phyloP scores from a whole-genome alignment of 2,797 vertebrate genomes.

The Pangasius krempfi region DNA sequence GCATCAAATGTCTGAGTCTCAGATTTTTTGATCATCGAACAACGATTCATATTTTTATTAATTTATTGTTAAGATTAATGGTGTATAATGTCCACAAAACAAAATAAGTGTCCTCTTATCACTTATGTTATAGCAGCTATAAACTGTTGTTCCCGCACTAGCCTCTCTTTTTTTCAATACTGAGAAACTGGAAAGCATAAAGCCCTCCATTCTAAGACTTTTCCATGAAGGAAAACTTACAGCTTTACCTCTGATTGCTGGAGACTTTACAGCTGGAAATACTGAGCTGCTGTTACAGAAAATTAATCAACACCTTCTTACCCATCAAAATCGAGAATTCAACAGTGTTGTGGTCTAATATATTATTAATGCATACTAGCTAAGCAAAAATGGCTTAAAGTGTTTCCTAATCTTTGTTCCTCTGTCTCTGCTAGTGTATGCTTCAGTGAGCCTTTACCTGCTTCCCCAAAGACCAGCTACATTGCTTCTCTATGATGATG shows the following conservation, averaged over 20 bases:
- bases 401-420: background rate
- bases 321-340: background rate
- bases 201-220: background rate
- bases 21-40: background rate
- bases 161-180: background rate
- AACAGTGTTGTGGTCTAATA: background rate
- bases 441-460: conserved; percentile 83
- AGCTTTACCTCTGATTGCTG: background rate
- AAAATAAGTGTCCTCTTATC: background rate
- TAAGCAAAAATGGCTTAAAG: background rate
- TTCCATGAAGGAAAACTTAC: background rate
- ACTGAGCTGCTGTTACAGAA: background rate
- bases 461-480: conserved; percentile 83
- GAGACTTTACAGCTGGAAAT: background rate
- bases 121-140: background rate
- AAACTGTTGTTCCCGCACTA: background rate
- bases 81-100: background rate
- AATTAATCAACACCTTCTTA: background rate
- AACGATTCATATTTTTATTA: background rate
- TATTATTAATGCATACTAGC: background rate
- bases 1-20: background rate
- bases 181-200: background rate
- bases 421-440: conserved; percentile 73
- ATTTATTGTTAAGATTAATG: background rate
- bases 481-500: conserved; percentile 84